Evolutionary conservation across 2,888 invertebrate genomes (phyloP).

Genomic region (Trissoscelio sp.): DNA sequence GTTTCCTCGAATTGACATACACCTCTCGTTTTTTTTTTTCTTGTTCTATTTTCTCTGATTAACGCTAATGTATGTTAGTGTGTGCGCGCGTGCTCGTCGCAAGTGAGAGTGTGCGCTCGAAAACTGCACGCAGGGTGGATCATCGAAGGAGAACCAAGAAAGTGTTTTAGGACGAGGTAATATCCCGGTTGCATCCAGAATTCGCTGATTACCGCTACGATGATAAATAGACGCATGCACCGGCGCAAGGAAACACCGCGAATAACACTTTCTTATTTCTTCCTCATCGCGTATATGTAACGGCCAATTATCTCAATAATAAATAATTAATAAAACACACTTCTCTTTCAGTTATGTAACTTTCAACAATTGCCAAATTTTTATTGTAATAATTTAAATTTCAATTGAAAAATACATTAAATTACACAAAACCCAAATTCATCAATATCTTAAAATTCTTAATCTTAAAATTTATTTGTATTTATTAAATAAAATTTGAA

Average conservation of each 20-base stretch:
- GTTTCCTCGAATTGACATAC: conserved; percentile 65
- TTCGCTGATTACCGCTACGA: conserved; percentile 68
- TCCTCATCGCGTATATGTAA: conserved; percentile 63
- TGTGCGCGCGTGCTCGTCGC: conserved; percentile 65
- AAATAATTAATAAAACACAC: conserved; percentile 62
- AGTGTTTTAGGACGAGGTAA: conserved; percentile 73
- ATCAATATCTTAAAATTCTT: too few relatives aligned
- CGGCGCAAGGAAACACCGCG: conserved; percentile 57
- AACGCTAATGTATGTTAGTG: conserved; percentile 59
- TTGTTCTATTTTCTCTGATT: conserved; percentile 65
- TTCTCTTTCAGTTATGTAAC: conserved; percentile 36
- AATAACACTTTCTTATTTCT: conserved; percentile 69
- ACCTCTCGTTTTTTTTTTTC: conserved; percentile 58
- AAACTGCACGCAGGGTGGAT: conserved; percentile 78
- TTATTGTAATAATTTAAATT: not conserved
- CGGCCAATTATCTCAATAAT: conserved; percentile 59
- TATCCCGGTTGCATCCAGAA: conserved; percentile 70
- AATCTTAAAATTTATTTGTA: too few relatives aligned
- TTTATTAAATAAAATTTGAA: too few relatives aligned
- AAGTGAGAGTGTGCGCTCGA: conserved; percentile 70
- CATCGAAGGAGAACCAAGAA: conserved; percentile 81
- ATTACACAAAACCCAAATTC: too few relatives aligned
- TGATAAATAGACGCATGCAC: conserved; percentile 66
- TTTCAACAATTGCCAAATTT: not conserved
- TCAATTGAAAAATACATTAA: too few relatives aligned